These are phyloP conservation scores for Mamestra configurata DNA, from an alignment of 1,140 invertebrate genomes.

Conservation along the genomic window DNA sequence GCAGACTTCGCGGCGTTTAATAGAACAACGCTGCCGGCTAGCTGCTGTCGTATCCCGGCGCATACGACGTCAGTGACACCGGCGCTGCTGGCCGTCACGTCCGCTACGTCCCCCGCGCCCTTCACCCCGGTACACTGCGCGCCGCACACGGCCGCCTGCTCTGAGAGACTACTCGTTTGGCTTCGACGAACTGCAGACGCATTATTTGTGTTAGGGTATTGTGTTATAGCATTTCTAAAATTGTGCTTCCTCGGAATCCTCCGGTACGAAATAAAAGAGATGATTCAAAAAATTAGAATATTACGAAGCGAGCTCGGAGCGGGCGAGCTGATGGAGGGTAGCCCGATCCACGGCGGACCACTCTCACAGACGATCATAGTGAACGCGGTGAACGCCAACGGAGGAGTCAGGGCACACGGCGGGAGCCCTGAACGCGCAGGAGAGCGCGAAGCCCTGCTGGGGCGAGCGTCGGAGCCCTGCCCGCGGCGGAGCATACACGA, in stretches of 20 bases:
- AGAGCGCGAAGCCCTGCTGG: conserved; percentile 89
- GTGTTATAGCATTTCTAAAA: conserved; percentile 96
- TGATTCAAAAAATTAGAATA: conserved; percentile 96
- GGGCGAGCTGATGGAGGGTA: conserved; percentile 81
- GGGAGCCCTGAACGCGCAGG: conserved; percentile 83
- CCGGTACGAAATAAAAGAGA: conserved; percentile 94
- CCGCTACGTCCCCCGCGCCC: conserved; percentile 89
- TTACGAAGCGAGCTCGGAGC: conserved; percentile 88
- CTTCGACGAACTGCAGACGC: conserved; percentile 93
- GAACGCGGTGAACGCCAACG: conserved; percentile 85
- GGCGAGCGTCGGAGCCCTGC: conserved; percentile 83
- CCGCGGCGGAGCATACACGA: conserved; percentile 88
- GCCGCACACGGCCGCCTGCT: conserved; percentile 90
- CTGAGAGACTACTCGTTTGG: conserved; percentile 91
- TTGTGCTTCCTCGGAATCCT: conserved; percentile 96
- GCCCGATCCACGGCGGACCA: conserved; percentile 84
- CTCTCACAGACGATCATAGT: conserved; percentile 84
- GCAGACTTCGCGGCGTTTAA: conserved; percentile 89
- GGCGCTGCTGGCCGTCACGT: conserved; percentile 90
- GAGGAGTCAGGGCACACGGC: conserved; percentile 82
- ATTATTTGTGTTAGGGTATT: conserved; percentile 95
- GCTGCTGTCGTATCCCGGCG: conserved; percentile 87
- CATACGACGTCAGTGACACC: conserved; percentile 78
- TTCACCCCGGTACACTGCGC: conserved; percentile 80
- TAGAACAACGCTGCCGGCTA: conserved; percentile 84